phyloP scores from a whole-genome alignment of 2,113 vertebrate species.

The Gambusia affinis region DNA sequence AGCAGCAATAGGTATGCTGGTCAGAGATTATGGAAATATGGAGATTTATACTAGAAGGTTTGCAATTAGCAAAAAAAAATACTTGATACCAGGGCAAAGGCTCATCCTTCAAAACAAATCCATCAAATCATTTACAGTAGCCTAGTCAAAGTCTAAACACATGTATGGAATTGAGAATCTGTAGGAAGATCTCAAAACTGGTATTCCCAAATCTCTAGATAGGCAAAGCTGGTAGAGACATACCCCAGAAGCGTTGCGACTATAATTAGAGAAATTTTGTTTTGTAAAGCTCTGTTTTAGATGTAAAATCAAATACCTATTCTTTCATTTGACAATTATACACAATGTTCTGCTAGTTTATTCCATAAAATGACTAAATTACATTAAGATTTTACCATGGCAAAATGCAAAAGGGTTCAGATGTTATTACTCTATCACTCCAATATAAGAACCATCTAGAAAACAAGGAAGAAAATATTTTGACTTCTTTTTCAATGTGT shows the following conservation, averaged over 20 bases:
- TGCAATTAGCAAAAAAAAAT: neutral
- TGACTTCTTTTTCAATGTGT: constrained; percentile 52
- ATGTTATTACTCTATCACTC: neutral
- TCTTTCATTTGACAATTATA: neutral
- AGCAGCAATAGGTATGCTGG: neutral
- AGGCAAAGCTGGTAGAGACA: neutral
- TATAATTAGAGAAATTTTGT: neutral
- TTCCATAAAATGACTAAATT: neutral
- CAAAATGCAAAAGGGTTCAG: neutral
- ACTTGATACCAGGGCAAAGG: too few relatives aligned
- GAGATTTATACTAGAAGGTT: neutral
- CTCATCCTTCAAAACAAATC: too few relatives aligned
- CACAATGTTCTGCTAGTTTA: too few relatives aligned
- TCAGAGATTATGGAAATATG: neutral
- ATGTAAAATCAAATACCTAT: too few relatives aligned
- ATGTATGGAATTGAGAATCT: neutral
- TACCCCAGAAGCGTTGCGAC: neutral
- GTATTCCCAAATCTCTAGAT: neutral
- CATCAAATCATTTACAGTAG: too few relatives aligned
- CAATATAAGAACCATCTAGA: neutral
- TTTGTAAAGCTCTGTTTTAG: neutral
- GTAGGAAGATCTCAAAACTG: neutral
- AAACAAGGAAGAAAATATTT: neutral
- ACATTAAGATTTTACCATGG: neutral
- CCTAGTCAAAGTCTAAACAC: too few relatives aligned